phyloP scores from a whole-genome alignment of 2,797 vertebrate species.

The Malacoraja senta region DNA sequence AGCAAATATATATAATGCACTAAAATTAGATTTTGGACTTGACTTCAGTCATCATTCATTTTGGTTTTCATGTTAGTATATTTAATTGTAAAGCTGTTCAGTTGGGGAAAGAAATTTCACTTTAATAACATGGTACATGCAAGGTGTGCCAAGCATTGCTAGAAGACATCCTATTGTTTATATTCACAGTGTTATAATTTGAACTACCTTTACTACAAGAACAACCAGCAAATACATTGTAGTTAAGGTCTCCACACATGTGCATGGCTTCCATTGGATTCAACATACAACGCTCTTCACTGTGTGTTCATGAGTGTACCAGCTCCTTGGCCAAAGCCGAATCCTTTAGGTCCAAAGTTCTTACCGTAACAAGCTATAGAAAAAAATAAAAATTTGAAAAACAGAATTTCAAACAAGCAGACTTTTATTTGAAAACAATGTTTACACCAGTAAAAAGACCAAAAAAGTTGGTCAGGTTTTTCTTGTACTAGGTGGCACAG shows the following conservation, averaged over 20 bases:
- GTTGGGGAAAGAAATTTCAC: neutral
- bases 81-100: neutral
- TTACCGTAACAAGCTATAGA: conserved; percentile 84
- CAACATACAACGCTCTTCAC: conserved; percentile 52
- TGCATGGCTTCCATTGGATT: neutral
- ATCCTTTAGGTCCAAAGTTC: conserved; percentile 93
- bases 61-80: neutral
- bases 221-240: neutral
- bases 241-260: neutral
- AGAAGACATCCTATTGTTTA: neutral
- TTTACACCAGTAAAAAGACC: neutral
- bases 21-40: neutral
- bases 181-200: neutral
- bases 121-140: neutral
- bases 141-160: conserved; percentile 5
- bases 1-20: neutral
- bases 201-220: neutral
- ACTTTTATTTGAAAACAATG: neutral
- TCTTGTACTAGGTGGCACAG: neutral
- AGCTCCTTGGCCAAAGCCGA: conserved; percentile 89
- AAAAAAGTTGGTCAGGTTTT: neutral
- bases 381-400: neutral
- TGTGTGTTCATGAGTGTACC: conserved; percentile 83
- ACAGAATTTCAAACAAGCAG: neutral
- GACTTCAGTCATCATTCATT: neutral